Percentiles rank a stretch among this genome's conserved stretches.
These are phyloP conservation scores for Aleadryas rufinucha DNA, from an alignment of 2,113 vertebrate genomes.

Conservation along the genomic window DNA sequence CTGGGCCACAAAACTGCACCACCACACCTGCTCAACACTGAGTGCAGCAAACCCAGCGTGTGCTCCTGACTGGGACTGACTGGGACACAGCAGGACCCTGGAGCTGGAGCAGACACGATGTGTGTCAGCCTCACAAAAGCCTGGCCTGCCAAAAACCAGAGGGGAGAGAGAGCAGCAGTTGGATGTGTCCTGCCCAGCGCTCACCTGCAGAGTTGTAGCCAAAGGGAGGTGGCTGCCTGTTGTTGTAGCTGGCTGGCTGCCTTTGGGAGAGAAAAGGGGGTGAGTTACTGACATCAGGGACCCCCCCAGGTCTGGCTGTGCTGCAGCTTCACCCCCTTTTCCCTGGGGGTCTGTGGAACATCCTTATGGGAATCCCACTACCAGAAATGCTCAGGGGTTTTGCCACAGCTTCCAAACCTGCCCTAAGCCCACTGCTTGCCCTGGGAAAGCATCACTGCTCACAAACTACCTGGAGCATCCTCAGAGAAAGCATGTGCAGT, in stretches of 20 bases:
- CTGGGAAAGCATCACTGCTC: neutral
- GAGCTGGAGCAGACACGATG: neutral
- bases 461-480: neutral
- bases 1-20: neutral
- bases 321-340: neutral
- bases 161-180: neutral
- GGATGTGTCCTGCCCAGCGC: neutral
- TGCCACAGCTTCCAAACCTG: neutral
- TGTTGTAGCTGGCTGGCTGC: slow-evolving; percentile 66
- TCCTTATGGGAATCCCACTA: neutral
- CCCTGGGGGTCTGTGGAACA: neutral
- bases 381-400: neutral
- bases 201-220: slow-evolving; percentile 72
- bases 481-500: neutral
- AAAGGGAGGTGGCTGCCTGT: slow-evolving; percentile 66
- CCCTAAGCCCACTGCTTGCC: neutral
- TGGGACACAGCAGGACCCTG: neutral
- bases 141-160: neutral
- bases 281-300: neutral
- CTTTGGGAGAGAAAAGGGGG: slow-evolving; percentile 50
- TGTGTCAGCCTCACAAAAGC: neutral
- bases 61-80: accelerated
- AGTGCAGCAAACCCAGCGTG: neutral
- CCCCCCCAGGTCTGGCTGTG: neutral
- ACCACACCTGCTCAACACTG: neutral